Conservation (phyloP, 2,113 vertebrate genomes). For the Alces alces region DNA sequence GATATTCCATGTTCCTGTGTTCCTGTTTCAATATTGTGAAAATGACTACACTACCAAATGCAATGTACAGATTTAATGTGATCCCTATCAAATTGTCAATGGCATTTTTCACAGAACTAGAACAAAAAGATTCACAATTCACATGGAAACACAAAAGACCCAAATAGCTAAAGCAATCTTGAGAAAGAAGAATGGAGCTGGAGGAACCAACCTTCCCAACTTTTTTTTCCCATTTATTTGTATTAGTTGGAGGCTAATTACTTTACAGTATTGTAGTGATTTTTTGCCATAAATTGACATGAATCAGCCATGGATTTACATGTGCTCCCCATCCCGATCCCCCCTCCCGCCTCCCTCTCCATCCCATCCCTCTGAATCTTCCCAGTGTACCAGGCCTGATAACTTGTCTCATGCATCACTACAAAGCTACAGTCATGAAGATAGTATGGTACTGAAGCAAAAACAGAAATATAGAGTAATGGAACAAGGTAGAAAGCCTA, state of each 20-base stretch:
- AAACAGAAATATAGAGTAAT: background rate
- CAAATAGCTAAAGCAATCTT: background rate
- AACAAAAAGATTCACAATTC: background rate
- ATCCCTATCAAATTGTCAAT: background rate
- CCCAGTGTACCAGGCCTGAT: too few relatives aligned
- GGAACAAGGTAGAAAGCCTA: background rate
- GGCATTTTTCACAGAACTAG: background rate
- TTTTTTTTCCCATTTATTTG: background rate
- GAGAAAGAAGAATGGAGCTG: background rate
- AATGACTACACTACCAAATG: background rate
- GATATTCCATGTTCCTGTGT: background rate
- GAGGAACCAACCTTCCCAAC: background rate
- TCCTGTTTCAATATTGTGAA: background rate
- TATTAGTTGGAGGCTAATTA: too few relatives aligned
- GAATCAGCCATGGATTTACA: too few relatives aligned
- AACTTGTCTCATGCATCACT: background rate
- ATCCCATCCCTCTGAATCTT: too few relatives aligned
- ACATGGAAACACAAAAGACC: background rate
- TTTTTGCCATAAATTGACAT: too few relatives aligned
- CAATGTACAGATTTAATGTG: background rate
- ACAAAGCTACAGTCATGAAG: background rate
- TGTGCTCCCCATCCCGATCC: too few relatives aligned
- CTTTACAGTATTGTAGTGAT: too few relatives aligned
- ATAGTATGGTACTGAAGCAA: background rate
- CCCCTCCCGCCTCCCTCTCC: too few relatives aligned